Evolutionary conservation across 1,140 invertebrate species (phyloP).

Genomic region (Drosophila pectinifera): DNA sequence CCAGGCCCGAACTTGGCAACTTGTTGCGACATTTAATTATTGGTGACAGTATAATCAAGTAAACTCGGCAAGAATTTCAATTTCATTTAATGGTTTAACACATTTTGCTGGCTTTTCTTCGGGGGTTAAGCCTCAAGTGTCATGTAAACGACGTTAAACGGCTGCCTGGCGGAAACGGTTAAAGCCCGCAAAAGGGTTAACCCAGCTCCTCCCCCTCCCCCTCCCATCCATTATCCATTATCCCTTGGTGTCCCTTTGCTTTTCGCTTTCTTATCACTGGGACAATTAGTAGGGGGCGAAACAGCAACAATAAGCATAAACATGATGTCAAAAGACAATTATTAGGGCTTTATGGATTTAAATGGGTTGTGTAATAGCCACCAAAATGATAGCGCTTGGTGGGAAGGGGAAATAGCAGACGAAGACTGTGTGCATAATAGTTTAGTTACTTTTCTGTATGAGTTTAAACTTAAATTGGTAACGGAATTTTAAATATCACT

Average conservation of each 20-base stretch:
- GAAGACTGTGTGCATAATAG: too few relatives aligned
- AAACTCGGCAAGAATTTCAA: conserved; percentile 83
- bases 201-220: background rate
- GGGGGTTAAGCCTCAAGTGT: conserved; percentile 74
- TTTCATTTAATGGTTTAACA: conserved; percentile 81
- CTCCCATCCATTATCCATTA: conserved; percentile 13
- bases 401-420: too few relatives aligned
- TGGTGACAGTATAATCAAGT: conserved; percentile 83
- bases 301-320: conserved; percentile 72
- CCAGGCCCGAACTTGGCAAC: conserved; percentile 53
- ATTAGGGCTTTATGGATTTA: conserved; percentile 70
- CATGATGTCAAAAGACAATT: conserved; percentile 77
- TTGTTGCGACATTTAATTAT: conserved; percentile 84
- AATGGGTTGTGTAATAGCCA: conserved; percentile 14
- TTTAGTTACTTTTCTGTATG: too few relatives aligned
- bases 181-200: conserved; percentile 56
- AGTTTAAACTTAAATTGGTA: background rate
- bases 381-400: background rate
- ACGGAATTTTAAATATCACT: too few relatives aligned
- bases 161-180: conserved; percentile 29
- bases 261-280: conserved; percentile 44
- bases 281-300: conserved; percentile 71
- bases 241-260: conserved; percentile 12
- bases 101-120: conserved; percentile 58
- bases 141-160: conserved; percentile 77